Percentiles rank a stretch among this genome's conserved stretches.
phyloP scores from a whole-genome alignment of 2,797 vertebrate genomes.

The Diplodus sargus region DNA sequence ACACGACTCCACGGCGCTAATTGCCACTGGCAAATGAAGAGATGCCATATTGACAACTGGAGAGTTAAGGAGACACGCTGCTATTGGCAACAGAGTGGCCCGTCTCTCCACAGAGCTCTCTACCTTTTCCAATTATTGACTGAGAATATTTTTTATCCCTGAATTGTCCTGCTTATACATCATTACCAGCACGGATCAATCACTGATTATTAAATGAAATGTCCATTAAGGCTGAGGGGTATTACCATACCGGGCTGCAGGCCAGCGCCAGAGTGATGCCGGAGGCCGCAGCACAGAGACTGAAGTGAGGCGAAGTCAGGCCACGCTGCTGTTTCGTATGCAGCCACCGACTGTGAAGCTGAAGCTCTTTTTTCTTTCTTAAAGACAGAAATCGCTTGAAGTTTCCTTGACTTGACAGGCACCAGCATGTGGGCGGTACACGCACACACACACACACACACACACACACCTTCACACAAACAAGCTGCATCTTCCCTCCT shows the following conservation, averaged over 20 bases:
- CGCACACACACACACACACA: neutral
- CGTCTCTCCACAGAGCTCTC: constrained; percentile 46
- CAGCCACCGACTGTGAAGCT: constrained; percentile 45
- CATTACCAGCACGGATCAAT: constrained; percentile 81
- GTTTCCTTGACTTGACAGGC: constrained; percentile 45
- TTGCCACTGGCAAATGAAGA: constrained; percentile 72
- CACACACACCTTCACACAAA: neutral
- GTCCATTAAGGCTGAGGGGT: constrained; percentile 74
- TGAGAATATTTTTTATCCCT: constrained; percentile 66
- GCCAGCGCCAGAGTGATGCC: constrained; percentile 58
- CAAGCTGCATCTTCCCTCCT: neutral
- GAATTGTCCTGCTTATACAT: constrained; percentile 76
- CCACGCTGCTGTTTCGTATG: constrained; percentile 32
- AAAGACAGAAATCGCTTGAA: constrained; percentile 45
- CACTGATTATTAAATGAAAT: constrained; percentile 83
- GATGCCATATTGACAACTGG: constrained; percentile 75
- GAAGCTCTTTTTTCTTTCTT: constrained; percentile 9
- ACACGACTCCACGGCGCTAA: constrained; percentile 64
- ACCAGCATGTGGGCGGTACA: constrained; percentile 18
- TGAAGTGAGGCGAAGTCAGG: constrained; percentile 32
- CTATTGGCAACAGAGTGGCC: constrained; percentile 61
- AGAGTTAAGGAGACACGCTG: constrained; percentile 66
- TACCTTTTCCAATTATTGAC: constrained; percentile 76
- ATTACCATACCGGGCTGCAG: constrained; percentile 76
- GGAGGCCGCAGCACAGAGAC: constrained; percentile 36